Evolutionary conservation across 2,113 vertebrate genomes (phyloP), one percentile per base, ranked within the genome.

Genomic region (Cebidichthys violaceus): DNA sequence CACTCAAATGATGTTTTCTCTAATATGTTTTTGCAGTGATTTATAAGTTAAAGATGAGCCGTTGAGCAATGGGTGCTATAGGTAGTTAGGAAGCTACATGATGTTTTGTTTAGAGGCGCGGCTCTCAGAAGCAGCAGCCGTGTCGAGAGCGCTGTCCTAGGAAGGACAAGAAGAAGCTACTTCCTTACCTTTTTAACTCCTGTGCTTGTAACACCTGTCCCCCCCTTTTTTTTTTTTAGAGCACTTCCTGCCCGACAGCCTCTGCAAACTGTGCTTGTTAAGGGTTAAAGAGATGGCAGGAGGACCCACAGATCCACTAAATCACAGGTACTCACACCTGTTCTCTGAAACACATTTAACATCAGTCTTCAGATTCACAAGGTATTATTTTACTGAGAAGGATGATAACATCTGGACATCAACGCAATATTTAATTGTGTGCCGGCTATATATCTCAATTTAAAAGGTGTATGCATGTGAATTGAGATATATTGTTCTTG

Each of bases 1-100:
- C 89, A 84, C 82, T 94, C 85, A 90, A 60, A 87, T 20, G 52
- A 79, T 89, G 83, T 88, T 88, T 91, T 84, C 86, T 79, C 39
- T 86, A 87, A 85, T 89, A 65, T 82, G 81, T 84, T 89, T 89
- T 89, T 69, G 70, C 75, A 89, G 52, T 78, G 77, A 87, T 89
- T 86, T 86, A 79, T 87, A 79, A 84, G 88, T 88, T 79, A 85
- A 89, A 79, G 65, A 70, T 77, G 69, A 83, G 83, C 64, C 79
- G 75, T 76, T 84, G 75, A 92, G 89, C 83, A 71, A 72, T 86
- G 75, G 54, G 72, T 75, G 69, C 70, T 71, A 61, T 71, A 61
- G 22, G 68, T 74, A 43, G 22, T 64, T 66, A 43, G 52, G 47
- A 50, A 75, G 41, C 85, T 47, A 78, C 64, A 59, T 62, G 71